Conservation (phyloP, 2,797 vertebrate species). For the Muraenolepis orangiensis region DNA sequence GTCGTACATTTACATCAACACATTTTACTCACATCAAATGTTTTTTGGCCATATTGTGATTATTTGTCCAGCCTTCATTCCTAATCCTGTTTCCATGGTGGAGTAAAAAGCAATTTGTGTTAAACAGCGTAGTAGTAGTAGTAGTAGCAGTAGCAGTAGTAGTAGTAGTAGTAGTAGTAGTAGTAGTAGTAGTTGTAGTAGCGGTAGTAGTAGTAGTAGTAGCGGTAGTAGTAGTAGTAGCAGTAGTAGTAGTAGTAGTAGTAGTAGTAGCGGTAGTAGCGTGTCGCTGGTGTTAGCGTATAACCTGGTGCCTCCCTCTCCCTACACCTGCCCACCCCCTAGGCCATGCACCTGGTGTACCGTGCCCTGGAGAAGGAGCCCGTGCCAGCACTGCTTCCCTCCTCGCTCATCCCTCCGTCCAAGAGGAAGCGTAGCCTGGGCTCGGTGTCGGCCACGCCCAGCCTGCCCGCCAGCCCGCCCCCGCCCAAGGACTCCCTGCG, state of each 20-base stretch:
- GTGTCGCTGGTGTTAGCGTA: too few relatives aligned
- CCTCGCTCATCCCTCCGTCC: slow-evolving; percentile 85
- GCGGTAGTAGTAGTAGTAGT: neutral
- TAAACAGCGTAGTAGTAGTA: neutral
- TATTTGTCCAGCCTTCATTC: too few relatives aligned
- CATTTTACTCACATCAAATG: too few relatives aligned
- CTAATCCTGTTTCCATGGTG: too few relatives aligned
- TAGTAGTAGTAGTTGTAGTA: neutral
- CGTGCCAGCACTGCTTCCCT: slow-evolving; percentile 84
- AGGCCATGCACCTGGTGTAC: slow-evolving; percentile 99
- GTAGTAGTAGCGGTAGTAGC: too few relatives aligned
- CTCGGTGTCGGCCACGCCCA: slow-evolving; percentile 76
- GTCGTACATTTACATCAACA: too few relatives aligned
- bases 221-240: neutral
- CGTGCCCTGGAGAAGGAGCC: slow-evolving; percentile 96
- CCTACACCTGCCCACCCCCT: neutral
- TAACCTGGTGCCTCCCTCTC: neutral
- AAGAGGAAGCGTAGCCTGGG: slow-evolving; percentile 88
- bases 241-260: neutral
- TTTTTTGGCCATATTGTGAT: too few relatives aligned
- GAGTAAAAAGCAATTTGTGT: too few relatives aligned
- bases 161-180: neutral
- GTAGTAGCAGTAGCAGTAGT: neutral
- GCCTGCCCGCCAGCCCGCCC: slow-evolving; percentile 90
- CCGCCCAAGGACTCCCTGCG: slow-evolving; percentile 91